phyloP scores from a whole-genome alignment of 2,797 vertebrate genomes.

The Muscicapa striata region DNA sequence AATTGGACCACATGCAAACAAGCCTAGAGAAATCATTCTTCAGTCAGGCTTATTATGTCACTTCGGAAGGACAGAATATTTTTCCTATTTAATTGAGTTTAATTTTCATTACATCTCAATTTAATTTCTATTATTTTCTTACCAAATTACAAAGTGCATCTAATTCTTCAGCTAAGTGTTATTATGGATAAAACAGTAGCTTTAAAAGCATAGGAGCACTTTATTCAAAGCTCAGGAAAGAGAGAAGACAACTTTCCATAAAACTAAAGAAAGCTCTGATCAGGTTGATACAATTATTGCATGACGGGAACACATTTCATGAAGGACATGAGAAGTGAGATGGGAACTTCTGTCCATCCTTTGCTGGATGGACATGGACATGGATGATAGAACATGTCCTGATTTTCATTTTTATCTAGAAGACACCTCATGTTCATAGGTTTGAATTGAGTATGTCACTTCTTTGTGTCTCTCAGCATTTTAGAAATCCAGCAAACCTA shows the following conservation, averaged over 20 bases:
- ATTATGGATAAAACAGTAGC: not conserved
- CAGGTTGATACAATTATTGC: accelerated
- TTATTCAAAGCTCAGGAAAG: not conserved
- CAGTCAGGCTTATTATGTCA: not conserved
- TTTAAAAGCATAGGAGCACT: not conserved
- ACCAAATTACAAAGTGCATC: not conserved
- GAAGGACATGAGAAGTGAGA: not conserved
- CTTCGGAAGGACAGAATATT: not conserved
- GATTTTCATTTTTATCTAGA: not conserved
- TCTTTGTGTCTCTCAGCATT: not conserved
- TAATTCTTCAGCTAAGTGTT: not conserved
- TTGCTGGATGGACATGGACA: not conserved
- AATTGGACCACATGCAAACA: not conserved
- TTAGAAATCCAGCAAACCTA: slow-evolving; percentile 22
- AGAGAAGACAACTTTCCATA: not conserved
- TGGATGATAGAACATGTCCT: not conserved
- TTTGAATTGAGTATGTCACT: not conserved
- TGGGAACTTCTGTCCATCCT: not conserved
- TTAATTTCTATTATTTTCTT: not conserved
- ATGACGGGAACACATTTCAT: not conserved
- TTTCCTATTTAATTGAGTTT: not conserved
- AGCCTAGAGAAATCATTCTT: not conserved
- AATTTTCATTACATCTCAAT: not conserved
- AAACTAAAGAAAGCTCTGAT: not conserved
- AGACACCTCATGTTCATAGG: not conserved